Percentiles rank a stretch among this genome's conserved stretches.
phyloP scores from a whole-genome alignment of 1,140 invertebrate species.

The Drosophila parvula region DNA sequence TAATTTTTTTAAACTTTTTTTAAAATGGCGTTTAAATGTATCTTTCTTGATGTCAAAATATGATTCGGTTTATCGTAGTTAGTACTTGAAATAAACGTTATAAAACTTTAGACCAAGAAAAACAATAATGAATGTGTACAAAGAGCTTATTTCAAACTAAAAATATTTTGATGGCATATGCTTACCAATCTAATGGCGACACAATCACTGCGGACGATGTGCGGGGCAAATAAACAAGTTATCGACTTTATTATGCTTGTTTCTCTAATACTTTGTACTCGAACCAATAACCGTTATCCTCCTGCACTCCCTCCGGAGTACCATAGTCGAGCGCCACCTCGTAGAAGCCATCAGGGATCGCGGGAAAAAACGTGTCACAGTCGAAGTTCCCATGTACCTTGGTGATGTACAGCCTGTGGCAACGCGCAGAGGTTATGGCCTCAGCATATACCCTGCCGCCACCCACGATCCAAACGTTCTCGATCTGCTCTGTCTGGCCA shows the following conservation, averaged over 20 bases:
- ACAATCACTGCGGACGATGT: conserved; percentile 64
- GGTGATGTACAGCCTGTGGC: conserved; percentile 93
- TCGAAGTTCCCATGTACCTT: conserved; percentile 91
- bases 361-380: conserved; percentile 95
- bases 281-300: conserved; percentile 90
- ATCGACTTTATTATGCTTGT: conserved; percentile 29
- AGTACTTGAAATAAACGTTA: no score
- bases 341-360: conserved; percentile 87
- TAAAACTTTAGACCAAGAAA: no score
- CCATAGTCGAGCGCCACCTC: conserved; percentile 86
- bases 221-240: conserved; percentile 65
- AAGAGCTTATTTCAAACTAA: no score
- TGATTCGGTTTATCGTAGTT: no score
- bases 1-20: no score
- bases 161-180: no score
- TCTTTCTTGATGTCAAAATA: no score
- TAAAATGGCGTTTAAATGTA: no score
- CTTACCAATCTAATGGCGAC: conserved; percentile 22
- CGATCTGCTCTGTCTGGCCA: conserved; percentile 86
- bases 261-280: conserved; percentile 90
- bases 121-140: no score
- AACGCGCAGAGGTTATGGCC: conserved; percentile 89
- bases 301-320: conserved; percentile 88
- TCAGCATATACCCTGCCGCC: conserved; percentile 92
- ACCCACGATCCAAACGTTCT: conserved; percentile 94